Evolutionary conservation across 2,113 vertebrate species (phyloP).

Genomic region (Bos taurus): ARS-UCD2.0 NC_037344.1:27884001-27884500

Average conservation of each 20-base stretch:
- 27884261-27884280: neutral
- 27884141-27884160: neutral
- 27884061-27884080: neutral
- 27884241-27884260: neutral
- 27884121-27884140: neutral
- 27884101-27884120: neutral
- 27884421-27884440: conserved; percentile 39
- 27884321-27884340: neutral
- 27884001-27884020: neutral
- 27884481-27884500: conserved; percentile 64
- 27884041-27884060: neutral
- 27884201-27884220: neutral
- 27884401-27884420: neutral
- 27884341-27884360: neutral
- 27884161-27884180: neutral
- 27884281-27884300: neutral
- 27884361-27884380: neutral
- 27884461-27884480: conserved; percentile 68
- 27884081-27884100: neutral
- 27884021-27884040: neutral
- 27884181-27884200: neutral
- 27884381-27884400: neutral
- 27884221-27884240: neutral
- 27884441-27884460: conserved; percentile 48
- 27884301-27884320: neutral